These are phyloP conservation scores for Eurois occulta DNA, from an alignment of 2,888 invertebrate genomes.

Conservation along the genomic window DNA sequence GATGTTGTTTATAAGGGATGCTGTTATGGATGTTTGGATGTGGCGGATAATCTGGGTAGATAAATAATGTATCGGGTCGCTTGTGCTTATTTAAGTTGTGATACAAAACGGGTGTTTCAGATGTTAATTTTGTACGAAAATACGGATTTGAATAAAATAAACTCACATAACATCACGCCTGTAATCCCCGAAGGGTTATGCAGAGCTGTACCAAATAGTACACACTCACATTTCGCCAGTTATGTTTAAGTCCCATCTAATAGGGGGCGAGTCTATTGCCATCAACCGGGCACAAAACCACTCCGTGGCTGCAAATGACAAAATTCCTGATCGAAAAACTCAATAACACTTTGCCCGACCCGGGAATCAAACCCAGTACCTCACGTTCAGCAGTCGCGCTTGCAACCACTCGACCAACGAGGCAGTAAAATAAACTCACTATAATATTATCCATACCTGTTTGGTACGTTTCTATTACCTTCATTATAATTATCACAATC, in stretches of 20 bases:
- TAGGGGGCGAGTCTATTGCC: too few relatives aligned
- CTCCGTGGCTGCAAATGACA: too few relatives aligned
- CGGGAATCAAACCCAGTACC: too few relatives aligned
- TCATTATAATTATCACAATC: background rate
- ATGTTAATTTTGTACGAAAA: constrained; percentile 19
- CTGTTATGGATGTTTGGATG: constrained; percentile 46
- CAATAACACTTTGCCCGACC: too few relatives aligned
- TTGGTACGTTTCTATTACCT: background rate
- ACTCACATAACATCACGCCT: background rate
- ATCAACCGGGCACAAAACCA: too few relatives aligned
- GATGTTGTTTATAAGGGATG: constrained; percentile 61
- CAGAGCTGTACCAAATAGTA: too few relatives aligned
- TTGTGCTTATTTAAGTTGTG: constrained; percentile 21
- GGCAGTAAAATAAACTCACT: background rate
- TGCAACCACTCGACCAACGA: background rate
- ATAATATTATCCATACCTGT: background rate
- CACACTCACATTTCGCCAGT: too few relatives aligned
- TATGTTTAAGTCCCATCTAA: too few relatives aligned
- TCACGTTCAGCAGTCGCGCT: too few relatives aligned
- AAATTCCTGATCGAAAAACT: too few relatives aligned
- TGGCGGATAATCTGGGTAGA: constrained; percentile 53
- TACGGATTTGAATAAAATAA: background rate
- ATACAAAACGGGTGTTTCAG: constrained; percentile 10
- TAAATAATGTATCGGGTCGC: constrained; percentile 48
- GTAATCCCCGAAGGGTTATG: background rate